These are phyloP conservation scores for Lepisosteus oculatus DNA, from an alignment of 2,113 vertebrate genomes.

Conservation along the genomic window DNA sequence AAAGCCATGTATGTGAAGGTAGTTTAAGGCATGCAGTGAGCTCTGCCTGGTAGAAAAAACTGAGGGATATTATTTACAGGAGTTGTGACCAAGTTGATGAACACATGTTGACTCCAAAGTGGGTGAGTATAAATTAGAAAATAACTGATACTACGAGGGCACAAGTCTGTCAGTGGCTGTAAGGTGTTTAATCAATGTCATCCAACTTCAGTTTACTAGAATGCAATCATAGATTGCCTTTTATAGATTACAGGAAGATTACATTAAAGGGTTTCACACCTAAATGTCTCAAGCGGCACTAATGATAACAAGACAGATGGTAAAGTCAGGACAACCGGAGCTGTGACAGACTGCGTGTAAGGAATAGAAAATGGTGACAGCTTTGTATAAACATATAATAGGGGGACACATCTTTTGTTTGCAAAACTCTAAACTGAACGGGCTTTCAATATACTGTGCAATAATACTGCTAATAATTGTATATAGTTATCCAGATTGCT, in stretches of 20 bases:
- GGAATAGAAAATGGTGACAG: slow-evolving; percentile 11
- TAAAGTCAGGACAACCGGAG: not conserved
- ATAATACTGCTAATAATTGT: not conserved
- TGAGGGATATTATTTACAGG: too few relatives aligned
- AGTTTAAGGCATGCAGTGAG: not conserved
- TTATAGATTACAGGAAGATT: too few relatives aligned
- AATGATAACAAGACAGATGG: slow-evolving; percentile 19
- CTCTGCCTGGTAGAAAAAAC: too few relatives aligned
- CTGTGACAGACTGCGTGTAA: slow-evolving; percentile 3
- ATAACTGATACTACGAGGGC: too few relatives aligned
- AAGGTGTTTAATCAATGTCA: too few relatives aligned
- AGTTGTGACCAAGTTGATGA: too few relatives aligned
- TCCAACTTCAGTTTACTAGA: too few relatives aligned
- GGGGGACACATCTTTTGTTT: slow-evolving; percentile 9
- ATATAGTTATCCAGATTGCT: not conserved
- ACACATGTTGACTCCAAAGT: too few relatives aligned
- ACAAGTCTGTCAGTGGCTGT: too few relatives aligned
- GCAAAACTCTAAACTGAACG: not conserved
- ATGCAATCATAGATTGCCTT: too few relatives aligned
- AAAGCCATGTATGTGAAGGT: slow-evolving; percentile 6
- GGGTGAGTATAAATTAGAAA: too few relatives aligned
- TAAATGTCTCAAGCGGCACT: not conserved
- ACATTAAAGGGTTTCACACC: too few relatives aligned
- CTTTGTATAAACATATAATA: not conserved
- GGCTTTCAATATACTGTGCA: slow-evolving; percentile 6